These are phyloP conservation scores for Scatophagus argus DNA, from an alignment of 2,113 vertebrate species.

Conservation along the genomic window DNA sequence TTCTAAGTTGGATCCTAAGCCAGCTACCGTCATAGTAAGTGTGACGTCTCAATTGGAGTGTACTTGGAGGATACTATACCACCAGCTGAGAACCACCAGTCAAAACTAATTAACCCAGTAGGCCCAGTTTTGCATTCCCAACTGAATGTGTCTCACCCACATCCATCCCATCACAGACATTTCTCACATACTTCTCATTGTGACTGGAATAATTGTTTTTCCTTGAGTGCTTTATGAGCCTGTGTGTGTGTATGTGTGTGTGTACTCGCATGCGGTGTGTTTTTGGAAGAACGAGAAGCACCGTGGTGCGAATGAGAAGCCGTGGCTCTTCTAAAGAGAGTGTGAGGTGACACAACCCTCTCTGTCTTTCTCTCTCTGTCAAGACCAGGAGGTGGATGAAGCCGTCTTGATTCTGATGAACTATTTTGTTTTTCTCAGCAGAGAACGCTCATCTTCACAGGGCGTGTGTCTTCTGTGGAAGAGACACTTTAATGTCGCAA, in stretches of 20 bases:
- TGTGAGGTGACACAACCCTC: slow-evolving; percentile 17
- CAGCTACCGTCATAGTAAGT: not conserved
- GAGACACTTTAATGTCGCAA: slow-evolving; percentile 32
- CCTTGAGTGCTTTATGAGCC: slow-evolving; percentile 42
- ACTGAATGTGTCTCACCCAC: slow-evolving; percentile 43
- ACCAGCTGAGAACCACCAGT: slow-evolving; percentile 37
- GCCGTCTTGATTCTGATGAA: not conserved
- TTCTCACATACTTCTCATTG: slow-evolving; percentile 72
- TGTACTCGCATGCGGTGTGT: not conserved
- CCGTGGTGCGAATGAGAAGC: slow-evolving; percentile 10
- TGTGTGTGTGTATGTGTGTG: not conserved
- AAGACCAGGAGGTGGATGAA: slow-evolving; percentile 8
- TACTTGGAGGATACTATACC: slow-evolving; percentile 4
- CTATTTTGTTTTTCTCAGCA: not conserved
- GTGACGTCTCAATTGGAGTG: slow-evolving; percentile 3
- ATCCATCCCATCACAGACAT: slow-evolving; percentile 61
- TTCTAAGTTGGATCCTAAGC: not conserved
- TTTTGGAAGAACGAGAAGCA: slow-evolving; percentile 1
- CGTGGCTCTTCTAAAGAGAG: not conserved
- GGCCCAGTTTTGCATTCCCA: slow-evolving; percentile 52
- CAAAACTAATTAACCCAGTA: slow-evolving; percentile 41
- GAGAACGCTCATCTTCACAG: slow-evolving; percentile 53
- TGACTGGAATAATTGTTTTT: slow-evolving; percentile 58
- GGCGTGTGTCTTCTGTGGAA: not conserved
- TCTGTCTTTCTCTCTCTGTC: not conserved